Percentiles rank a stretch among this genome's conserved stretches.
Conservation (phyloP, 1,140 invertebrate species). For the Lamellibrachia luymesi region DNA sequence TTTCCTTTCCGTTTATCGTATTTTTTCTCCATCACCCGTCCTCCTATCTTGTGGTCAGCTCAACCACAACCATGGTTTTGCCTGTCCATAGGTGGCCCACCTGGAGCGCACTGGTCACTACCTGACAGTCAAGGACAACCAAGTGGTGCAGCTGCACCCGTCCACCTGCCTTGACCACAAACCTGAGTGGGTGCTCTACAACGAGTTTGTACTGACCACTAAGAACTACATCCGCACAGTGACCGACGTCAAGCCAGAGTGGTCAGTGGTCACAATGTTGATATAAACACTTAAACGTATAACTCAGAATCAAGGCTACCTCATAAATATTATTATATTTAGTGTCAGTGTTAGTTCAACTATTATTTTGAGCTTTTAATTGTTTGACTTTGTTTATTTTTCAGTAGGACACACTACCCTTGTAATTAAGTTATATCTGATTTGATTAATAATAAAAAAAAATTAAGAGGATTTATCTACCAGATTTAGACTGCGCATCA, state of each 20-base stretch:
- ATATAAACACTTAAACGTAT: background rate
- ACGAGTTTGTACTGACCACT: slow-evolving; percentile 98
- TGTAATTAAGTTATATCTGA: too few relatives aligned
- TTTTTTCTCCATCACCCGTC: background rate
- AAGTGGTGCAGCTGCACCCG: slow-evolving; percentile 97
- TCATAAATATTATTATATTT: too few relatives aligned
- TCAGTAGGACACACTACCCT: too few relatives aligned
- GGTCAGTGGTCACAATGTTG: slow-evolving; percentile 63
- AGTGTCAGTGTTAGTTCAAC: too few relatives aligned
- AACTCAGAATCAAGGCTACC: too few relatives aligned
- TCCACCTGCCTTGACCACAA: slow-evolving; percentile 98
- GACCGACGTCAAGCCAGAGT: slow-evolving; percentile 91
- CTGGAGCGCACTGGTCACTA: slow-evolving; percentile 94
- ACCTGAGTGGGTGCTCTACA: slow-evolving; percentile 99
- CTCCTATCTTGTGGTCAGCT: background rate
- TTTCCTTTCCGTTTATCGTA: background rate
- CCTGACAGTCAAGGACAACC: slow-evolving; percentile 98
- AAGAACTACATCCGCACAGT: slow-evolving; percentile 99
- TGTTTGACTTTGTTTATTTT: too few relatives aligned
- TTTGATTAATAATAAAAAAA: too few relatives aligned
- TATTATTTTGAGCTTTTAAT: too few relatives aligned
- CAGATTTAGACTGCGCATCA: too few relatives aligned
- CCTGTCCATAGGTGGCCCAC: slow-evolving; percentile 76
- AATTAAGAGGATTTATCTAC: too few relatives aligned
- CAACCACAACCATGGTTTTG: background rate